These are phyloP conservation scores for Myripristis murdjan DNA, from an alignment of 2,797 vertebrate genomes.

Conservation along the genomic window DNA sequence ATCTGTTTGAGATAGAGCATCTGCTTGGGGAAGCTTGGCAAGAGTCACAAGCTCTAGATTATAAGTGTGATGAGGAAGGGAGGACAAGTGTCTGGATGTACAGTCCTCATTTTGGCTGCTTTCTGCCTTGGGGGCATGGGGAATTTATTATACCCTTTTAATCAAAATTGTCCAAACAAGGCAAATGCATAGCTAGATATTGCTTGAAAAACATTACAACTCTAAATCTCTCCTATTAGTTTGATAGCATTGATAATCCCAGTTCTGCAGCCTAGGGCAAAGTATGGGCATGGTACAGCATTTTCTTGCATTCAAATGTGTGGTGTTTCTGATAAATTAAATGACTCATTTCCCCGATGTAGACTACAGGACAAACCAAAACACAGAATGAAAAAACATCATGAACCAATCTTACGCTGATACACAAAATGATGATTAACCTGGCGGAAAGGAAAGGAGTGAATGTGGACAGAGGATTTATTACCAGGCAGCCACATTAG, in stretches of 20 bases:
- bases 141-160: slow-evolving; percentile 58
- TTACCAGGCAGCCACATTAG: slow-evolving; percentile 58
- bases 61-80: slow-evolving; percentile 61
- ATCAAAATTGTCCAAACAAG: slow-evolving; percentile 48
- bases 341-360: neutral
- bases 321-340: slow-evolving; percentile 11
- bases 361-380: slow-evolving; percentile 26
- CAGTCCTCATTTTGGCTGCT: slow-evolving; percentile 39
- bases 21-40: slow-evolving; percentile 52
- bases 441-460: slow-evolving; percentile 35
- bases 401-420: slow-evolving; percentile 8
- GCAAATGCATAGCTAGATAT: slow-evolving; percentile 35
- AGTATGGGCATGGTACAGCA: neutral
- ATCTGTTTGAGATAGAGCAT: slow-evolving; percentile 49
- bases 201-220: slow-evolving; percentile 9
- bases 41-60: slow-evolving; percentile 44
- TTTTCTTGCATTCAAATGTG: neutral
- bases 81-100: slow-evolving; percentile 76
- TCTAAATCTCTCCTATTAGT: neutral
- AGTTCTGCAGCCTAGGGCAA: neutral
- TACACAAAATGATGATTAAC: slow-evolving; percentile 42
- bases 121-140: slow-evolving; percentile 44
- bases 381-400: slow-evolving; percentile 16
- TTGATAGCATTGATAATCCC: neutral
- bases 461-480: slow-evolving; percentile 62